phyloP scores from a whole-genome alignment of 2,888 invertebrate species.

The Microplitis deprimator region DNA sequence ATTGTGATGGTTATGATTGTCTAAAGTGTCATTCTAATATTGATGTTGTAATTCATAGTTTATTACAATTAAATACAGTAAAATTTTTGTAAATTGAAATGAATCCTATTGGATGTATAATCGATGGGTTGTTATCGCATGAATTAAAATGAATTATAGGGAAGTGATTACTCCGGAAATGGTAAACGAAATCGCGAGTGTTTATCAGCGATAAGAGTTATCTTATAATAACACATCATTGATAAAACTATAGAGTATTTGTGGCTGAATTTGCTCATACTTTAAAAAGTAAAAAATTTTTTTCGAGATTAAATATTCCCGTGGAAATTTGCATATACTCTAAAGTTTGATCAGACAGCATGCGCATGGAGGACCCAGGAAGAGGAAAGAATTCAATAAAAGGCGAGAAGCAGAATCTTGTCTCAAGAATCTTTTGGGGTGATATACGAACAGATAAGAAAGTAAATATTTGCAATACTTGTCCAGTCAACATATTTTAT shows the following conservation, averaged over 20 bases:
- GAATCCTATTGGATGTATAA: neutral
- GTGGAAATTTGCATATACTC: slow-evolving; percentile 63
- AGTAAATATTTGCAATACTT: slow-evolving; percentile 11
- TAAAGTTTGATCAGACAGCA: slow-evolving; percentile 22
- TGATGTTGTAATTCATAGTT: neutral
- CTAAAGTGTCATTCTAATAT: too few species aligned
- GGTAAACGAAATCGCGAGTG: neutral
- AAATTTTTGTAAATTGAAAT: neutral
- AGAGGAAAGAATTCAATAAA: slow-evolving; percentile 64
- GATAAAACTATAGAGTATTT: slow-evolving; percentile 16
- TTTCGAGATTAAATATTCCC: slow-evolving; percentile 59
- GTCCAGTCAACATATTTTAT: slow-evolving; percentile 11
- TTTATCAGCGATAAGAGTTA: neutral
- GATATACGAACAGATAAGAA: slow-evolving; percentile 29
- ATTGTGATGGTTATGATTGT: neutral
- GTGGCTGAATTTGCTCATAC: slow-evolving; percentile 21
- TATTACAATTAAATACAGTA: neutral
- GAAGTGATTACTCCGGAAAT: neutral
- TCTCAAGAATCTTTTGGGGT: slow-evolving; percentile 54
- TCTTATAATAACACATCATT: neutral
- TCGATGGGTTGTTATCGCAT: neutral
- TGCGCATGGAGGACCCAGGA: slow-evolving; percentile 38
- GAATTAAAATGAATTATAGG: neutral
- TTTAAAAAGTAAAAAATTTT: slow-evolving; percentile 45
- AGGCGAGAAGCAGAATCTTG: slow-evolving; percentile 56